Evolutionary conservation across 2,113 vertebrate species (phyloP).

Genomic region (Bos javanicus): DNA sequence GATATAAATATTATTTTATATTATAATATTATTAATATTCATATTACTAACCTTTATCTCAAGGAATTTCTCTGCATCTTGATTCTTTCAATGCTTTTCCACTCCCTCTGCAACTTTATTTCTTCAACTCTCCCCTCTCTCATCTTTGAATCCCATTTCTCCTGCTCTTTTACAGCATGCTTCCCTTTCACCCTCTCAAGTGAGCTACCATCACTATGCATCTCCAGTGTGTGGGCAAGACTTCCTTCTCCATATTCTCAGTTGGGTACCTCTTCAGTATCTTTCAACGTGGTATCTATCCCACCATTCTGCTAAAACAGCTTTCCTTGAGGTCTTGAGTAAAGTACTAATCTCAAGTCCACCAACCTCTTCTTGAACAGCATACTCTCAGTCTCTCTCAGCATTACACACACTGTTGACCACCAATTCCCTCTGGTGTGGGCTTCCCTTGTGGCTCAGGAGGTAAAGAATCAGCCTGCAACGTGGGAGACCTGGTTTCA

Average conservation of each 20-base stretch:
- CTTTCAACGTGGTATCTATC: background rate
- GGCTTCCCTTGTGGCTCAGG: background rate
- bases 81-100: background rate
- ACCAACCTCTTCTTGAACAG: background rate
- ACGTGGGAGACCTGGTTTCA: background rate
- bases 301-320: background rate
- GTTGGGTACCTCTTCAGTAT: background rate
- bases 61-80: background rate
- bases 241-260: background rate
- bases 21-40: background rate
- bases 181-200: background rate
- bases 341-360: background rate
- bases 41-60: background rate
- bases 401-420: background rate
- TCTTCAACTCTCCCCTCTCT: background rate
- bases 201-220: background rate
- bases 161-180: background rate
- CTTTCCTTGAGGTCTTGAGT: background rate
- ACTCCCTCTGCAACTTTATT: background rate
- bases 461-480: background rate
- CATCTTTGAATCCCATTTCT: background rate
- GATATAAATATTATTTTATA: background rate
- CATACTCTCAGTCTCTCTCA: background rate
- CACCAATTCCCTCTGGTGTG: background rate
- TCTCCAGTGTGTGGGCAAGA: no score